Percentiles rank a stretch among this genome's conserved stretches.
phyloP scores from a whole-genome alignment of 2,797 vertebrate species.

The Pipistrellus pygmaeus region DNA sequence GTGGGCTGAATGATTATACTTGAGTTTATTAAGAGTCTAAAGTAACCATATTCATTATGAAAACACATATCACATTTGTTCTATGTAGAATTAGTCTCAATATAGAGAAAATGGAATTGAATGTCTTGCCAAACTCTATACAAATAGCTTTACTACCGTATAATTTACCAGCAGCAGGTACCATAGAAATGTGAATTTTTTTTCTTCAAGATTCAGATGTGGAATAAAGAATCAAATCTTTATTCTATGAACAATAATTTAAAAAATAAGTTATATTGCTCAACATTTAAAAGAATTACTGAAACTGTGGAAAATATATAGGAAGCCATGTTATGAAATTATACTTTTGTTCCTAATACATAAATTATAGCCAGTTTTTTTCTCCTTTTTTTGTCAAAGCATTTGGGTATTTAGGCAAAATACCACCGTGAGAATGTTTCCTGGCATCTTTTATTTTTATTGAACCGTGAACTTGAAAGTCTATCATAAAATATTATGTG shows the following conservation, averaged over 20 bases:
- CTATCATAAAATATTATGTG: constrained; percentile 43
- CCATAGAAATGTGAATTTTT: background rate
- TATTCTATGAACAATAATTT: constrained; percentile 53
- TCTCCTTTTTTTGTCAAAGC: background rate
- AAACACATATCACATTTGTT: constrained; percentile 7
- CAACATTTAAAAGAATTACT: constrained; percentile 32
- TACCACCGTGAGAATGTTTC: constrained; percentile 37
- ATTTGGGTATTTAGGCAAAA: constrained; percentile 8
- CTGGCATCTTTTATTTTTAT: constrained; percentile 46
- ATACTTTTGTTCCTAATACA: background rate
- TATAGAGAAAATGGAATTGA: constrained; percentile 44
- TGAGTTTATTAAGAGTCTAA: constrained; percentile 53
- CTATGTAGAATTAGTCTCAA: constrained; percentile 19
- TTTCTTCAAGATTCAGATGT: background rate
- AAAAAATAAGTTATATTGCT: constrained; percentile 45
- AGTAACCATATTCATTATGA: constrained; percentile 38
- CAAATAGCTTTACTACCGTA: background rate
- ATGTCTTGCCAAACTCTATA: constrained; percentile 57
- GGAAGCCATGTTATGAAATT: background rate
- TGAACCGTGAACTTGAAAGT: constrained; percentile 3
- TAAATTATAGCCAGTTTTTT: background rate
- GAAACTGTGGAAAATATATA: constrained; percentile 20
- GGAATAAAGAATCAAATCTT: background rate
- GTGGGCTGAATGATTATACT: constrained; percentile 14
- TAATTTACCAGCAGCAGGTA: constrained; percentile 51